Percentiles rank a stretch among this genome's conserved stretches.
Evolutionary conservation across 2,797 vertebrate species (phyloP).

Genomic region (Alectoris magna): DNA sequence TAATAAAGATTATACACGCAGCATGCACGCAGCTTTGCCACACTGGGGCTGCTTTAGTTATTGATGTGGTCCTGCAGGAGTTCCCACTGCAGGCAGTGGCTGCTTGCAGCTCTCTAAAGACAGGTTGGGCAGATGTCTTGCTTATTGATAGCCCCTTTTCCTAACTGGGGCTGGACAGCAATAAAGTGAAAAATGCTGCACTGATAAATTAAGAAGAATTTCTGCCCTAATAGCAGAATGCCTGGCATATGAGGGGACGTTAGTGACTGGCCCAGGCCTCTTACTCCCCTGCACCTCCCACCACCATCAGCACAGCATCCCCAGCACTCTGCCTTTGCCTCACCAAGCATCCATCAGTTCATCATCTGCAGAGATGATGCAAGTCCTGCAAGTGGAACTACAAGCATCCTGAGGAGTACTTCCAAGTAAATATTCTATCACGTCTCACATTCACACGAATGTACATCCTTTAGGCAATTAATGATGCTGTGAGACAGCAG

Average conservation of each 20-base stretch:
- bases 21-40: neutral
- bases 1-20: neutral
- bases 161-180: neutral
- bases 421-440: neutral
- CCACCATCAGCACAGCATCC: accelerated
- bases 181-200: neutral
- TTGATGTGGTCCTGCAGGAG: neutral
- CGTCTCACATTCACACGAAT: neutral
- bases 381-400: neutral
- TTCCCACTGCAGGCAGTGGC: neutral
- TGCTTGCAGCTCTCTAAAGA: neutral
- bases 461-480: neutral
- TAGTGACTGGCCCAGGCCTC: neutral
- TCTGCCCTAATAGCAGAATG: neutral
- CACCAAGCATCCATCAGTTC: neutral
- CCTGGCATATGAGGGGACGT: neutral
- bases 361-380: neutral
- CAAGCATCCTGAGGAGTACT: neutral
- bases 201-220: neutral
- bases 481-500: neutral
- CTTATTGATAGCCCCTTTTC: neutral
- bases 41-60: neutral
- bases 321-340: neutral
- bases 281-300: neutral
- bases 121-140: accelerated